Evolutionary conservation across 2,888 invertebrate genomes (phyloP).

Genomic region (Eueremaeus valkanovi): DNA sequence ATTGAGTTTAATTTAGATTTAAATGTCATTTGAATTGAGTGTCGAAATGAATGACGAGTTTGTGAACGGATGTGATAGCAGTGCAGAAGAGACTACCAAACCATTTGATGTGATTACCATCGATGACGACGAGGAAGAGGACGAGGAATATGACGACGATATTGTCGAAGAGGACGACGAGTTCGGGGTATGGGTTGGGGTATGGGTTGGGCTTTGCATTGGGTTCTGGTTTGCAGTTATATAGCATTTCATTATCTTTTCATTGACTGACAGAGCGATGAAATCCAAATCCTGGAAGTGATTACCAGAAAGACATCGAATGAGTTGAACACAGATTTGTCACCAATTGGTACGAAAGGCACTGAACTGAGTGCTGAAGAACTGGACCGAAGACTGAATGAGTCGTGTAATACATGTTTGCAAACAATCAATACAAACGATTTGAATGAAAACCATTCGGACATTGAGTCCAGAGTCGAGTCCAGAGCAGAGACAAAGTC

Average conservation of each 20-base stretch:
- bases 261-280: not conserved
- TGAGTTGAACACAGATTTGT: not conserved
- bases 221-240: not conserved
- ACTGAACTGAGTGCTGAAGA: not conserved
- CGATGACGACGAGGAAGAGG: slow-evolving; percentile 17
- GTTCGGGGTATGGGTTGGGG: too few relatives aligned
- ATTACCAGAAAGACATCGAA: not conserved
- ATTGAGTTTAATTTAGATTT: too few relatives aligned
- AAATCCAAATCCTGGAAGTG: not conserved
- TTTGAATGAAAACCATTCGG: too few relatives aligned
- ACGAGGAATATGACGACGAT: not conserved
- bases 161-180: not conserved
- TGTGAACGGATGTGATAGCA: not conserved
- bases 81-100: not conserved
- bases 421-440: not conserved
- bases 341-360: not conserved
- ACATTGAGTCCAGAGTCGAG: not conserved
- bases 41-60: not conserved
- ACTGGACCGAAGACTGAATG: not conserved
- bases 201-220: too few relatives aligned
- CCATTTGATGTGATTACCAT: slow-evolving; percentile 1
- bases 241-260: not conserved
- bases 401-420: not conserved
- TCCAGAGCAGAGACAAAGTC: not conserved
- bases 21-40: too few relatives aligned